Percentiles rank a stretch among this genome's conserved stretches.
These are phyloP conservation scores for Oncorhynchus kisutch DNA, from an alignment of 2,113 vertebrate species.

Conservation along the genomic window DNA sequence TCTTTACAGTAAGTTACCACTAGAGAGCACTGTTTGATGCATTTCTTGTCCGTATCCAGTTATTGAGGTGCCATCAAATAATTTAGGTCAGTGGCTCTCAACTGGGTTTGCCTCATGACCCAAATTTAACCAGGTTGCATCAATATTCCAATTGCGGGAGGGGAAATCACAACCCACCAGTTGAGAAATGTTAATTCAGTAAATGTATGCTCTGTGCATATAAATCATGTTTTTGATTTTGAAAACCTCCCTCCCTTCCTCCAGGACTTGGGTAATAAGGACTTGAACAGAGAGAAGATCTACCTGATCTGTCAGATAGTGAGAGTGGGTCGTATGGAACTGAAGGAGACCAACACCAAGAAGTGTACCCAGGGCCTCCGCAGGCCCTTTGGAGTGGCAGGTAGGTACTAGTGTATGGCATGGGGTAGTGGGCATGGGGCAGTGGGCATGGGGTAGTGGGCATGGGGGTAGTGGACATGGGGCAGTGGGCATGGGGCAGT, in stretches of 20 bases:
- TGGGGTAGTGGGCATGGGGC: background rate
- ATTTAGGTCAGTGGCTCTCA: background rate
- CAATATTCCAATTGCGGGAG: too few species aligned
- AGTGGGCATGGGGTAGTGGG: too few species aligned
- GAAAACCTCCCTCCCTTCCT: background rate
- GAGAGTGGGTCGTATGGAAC: constrained; percentile 91
- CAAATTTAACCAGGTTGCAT: too few species aligned
- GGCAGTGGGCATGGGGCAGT: too few species aligned
- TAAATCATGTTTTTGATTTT: background rate
- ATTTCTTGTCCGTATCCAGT: background rate
- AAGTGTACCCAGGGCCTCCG: constrained; percentile 87
- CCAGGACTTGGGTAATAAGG: constrained; percentile 97
- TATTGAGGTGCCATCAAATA: background rate
- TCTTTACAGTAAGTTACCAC: constrained; percentile 92
- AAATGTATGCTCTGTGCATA: too few species aligned
- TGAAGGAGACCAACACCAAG: constrained; percentile 82
- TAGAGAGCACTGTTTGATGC: constrained; percentile 33
- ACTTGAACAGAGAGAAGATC: constrained; percentile 92
- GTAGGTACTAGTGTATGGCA: constrained; percentile 59
- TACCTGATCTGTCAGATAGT: constrained; percentile 97
- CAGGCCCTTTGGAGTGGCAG: constrained; percentile 94
- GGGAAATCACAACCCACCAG: too few species aligned
- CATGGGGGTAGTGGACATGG: too few species aligned
- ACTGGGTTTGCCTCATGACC: background rate
- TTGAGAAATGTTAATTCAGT: too few species aligned